Conservation (phyloP, 2,888 invertebrate genomes). For the Mayetiola destructor region DNA sequence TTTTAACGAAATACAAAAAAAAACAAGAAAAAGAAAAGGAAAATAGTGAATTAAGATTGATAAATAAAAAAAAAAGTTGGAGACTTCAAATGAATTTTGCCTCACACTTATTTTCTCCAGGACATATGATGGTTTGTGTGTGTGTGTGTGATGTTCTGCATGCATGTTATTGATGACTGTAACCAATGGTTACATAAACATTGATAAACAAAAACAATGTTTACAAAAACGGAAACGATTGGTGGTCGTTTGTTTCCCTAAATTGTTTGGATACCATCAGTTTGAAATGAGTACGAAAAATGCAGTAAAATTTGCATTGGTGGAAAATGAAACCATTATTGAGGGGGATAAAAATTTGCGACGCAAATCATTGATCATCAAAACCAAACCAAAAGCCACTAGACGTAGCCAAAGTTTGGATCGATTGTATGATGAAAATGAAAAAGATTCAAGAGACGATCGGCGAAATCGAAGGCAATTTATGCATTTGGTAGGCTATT, state of each 20-base stretch:
- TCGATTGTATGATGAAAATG: background rate
- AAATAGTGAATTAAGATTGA: background rate
- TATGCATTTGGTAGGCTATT: background rate
- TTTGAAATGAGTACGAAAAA: background rate
- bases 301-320: background rate
- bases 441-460: background rate
- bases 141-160: too few species aligned
- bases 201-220: background rate
- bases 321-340: background rate
- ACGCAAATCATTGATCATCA: background rate
- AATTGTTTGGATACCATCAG: background rate
- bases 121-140: too few species aligned
- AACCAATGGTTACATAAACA: background rate
- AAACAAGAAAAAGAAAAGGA: background rate
- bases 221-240: background rate
- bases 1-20: too few species aligned
- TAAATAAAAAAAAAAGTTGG: background rate
- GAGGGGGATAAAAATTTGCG: background rate
- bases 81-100: background rate
- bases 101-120: background rate
- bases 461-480: background rate
- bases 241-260: background rate
- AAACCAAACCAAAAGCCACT: background rate
- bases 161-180: too few species aligned
- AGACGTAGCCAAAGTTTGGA: background rate